Conservation (phyloP, 2,797 vertebrate genomes). For the Crypturellus tataupa region DNA sequence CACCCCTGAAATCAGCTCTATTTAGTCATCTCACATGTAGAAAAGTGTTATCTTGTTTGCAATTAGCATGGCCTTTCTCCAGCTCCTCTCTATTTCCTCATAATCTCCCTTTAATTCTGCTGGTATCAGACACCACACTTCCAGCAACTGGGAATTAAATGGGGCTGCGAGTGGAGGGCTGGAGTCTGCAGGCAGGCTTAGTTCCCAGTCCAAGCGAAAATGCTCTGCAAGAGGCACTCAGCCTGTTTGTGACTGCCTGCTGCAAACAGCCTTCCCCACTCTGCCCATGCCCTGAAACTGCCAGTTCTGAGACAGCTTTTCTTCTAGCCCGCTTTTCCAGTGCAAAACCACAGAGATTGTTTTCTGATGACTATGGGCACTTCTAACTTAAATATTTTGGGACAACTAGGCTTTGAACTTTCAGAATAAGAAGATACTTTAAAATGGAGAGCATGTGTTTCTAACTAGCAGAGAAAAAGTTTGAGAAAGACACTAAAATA, state of each 20-base stretch:
- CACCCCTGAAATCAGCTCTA: neutral
- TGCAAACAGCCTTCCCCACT: neutral
- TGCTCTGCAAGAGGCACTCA: neutral
- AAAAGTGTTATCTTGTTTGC: neutral
- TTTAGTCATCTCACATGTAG: neutral
- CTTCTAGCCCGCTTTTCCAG: conserved; percentile 18
- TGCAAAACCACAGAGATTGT: conserved; percentile 28
- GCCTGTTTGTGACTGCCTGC: neutral
- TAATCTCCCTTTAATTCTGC: neutral
- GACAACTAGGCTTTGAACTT: neutral
- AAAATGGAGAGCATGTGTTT: neutral
- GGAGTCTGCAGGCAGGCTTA: neutral
- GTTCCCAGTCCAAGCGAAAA: neutral
- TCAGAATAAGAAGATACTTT: neutral
- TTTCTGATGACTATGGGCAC: conserved; percentile 3
- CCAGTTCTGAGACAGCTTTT: neutral
- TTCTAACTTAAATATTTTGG: neutral
- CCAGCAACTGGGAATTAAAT: neutral
- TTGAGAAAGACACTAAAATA: neutral
- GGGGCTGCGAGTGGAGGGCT: neutral
- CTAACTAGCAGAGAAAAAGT: neutral
- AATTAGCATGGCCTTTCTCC: neutral
- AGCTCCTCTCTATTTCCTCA: neutral
- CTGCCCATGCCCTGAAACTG: neutral
- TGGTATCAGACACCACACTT: neutral